Evolutionary conservation across 2,113 vertebrate species (phyloP).

Genomic region (Oryctolagus cuniculus): mOryCun1.1 NC_091450.1:48923001-48923500

Average conservation of each 20-base stretch:
- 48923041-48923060: background rate
- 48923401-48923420: background rate
- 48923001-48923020: background rate
- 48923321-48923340: background rate
- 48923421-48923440: no score
- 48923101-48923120: background rate
- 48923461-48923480: background rate
- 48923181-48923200: no score
- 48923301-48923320: background rate
- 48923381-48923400: background rate
- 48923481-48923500: background rate
- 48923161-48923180: no score
- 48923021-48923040: no score
- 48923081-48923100: background rate
- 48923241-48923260: background rate
- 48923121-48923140: conserved; percentile 31
- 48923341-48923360: background rate
- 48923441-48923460: background rate
- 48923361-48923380: no score
- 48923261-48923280: background rate
- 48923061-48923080: background rate
- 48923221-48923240: background rate
- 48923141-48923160: no score
- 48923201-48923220: background rate
- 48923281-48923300: background rate